Base-by-base conservation (phyloP, 2,888 invertebrate species). In the Scaptomyza parva region DNA sequence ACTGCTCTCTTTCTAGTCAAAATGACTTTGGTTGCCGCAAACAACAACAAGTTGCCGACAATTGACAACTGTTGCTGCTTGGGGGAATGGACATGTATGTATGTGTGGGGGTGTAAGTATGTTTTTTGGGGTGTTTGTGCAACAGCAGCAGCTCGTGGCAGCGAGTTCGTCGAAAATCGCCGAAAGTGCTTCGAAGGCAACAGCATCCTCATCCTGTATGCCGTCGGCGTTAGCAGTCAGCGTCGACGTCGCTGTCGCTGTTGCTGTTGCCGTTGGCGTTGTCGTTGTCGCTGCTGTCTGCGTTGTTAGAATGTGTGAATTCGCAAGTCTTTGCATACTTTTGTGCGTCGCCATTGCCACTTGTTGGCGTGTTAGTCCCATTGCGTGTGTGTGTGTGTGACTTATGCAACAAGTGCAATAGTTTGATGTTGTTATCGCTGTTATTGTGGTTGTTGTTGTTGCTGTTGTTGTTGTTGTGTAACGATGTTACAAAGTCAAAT, bases 351-450 rank as follows among this genome's bases (percentile, higher is more conserved):
- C 70, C 51, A 62, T 47, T 79, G 82, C 87, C 85, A 85, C 84
- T 85, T 85, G 87, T 84, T 84, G 84, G 70, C 24, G 58, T 66
- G 45, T 54, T 48, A 43, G 45, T 54, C 35, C 14, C 35, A 12
- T 14, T 1, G 71, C 20, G 57, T 67, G 41, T 55, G 59, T 64
- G 54, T 69, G 63, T 67, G 45, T 37, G 63, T 65, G 64, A 76
- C 70, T 79, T 84, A 75, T 86, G 85, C 85, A 86, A 86, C 85
- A 86, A 86, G 85, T 86, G 84, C 64, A 67, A 78, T 74, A 86
- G 78, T 83, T 70, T 50, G 40, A 43, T 66, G 55, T 51, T 63
- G 47, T 41, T 53, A 22, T 20, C 14, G 26, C 12, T 66, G 48
- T 26, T 64, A 51, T 55, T 74, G 48, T 26, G 62, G 50, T 43